A percentile compares a stretch with the other conserved stretches of the same genome.
phyloP scores from a whole-genome alignment of 2,888 invertebrate species.

The Diarsia brunnea region DNA sequence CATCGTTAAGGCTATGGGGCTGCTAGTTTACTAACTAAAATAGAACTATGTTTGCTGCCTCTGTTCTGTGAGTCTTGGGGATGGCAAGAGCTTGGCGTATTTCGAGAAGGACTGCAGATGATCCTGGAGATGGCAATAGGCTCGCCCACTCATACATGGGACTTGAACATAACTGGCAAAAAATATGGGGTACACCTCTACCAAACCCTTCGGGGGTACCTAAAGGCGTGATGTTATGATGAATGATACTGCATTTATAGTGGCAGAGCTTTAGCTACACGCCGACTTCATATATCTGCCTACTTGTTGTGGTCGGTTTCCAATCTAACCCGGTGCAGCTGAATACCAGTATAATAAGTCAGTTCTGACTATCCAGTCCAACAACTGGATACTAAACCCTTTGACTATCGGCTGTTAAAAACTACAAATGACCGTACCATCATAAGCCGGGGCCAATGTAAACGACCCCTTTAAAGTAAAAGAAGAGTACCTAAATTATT shows the following conservation, averaged over 20 bases:
- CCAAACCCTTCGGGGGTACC: too few relatives aligned
- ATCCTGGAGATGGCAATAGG: too few relatives aligned
- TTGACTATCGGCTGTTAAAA: background rate
- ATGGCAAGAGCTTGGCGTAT: too few relatives aligned
- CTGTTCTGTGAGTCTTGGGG: background rate
- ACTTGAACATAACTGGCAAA: too few relatives aligned
- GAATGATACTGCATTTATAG: background rate
- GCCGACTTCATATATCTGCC: background rate
- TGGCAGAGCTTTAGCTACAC: background rate
- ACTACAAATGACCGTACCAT: background rate
- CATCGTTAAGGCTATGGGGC: constrained; percentile 40
- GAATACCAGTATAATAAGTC: background rate
- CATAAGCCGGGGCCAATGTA: too few relatives aligned
- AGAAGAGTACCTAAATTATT: background rate
- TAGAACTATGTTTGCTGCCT: constrained; percentile 2
- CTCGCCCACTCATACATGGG: too few relatives aligned
- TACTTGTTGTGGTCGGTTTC: background rate
- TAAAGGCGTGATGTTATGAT: too few relatives aligned
- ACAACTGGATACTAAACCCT: background rate
- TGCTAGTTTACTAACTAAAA: constrained; percentile 33
- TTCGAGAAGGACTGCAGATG: too few relatives aligned
- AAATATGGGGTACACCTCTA: too few relatives aligned
- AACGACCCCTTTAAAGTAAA: background rate
- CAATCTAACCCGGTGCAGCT: background rate
- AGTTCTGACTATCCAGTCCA: background rate